These are phyloP conservation scores for Actias luna DNA, from an alignment of 2,888 invertebrate genomes.

Conservation along the genomic window DNA sequence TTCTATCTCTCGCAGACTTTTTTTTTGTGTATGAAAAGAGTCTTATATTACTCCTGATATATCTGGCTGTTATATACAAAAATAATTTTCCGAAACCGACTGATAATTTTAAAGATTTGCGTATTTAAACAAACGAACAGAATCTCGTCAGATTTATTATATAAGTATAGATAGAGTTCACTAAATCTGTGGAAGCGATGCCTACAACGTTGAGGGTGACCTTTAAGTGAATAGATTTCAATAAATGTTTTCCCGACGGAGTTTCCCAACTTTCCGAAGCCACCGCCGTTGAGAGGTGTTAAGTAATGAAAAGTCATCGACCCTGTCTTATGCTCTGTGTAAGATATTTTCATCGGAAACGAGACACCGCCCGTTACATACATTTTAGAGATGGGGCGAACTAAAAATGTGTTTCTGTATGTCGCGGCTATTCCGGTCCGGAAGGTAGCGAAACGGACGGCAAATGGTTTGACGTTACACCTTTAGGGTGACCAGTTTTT, in stretches of 20 bases:
- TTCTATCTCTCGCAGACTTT: too few species aligned
- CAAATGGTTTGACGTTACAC: background rate
- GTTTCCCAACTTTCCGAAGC: background rate
- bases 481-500: background rate
- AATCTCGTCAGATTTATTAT: too few species aligned
- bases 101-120: too few species aligned
- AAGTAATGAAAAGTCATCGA: conserved; percentile 1
- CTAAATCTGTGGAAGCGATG: background rate
- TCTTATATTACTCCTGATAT: too few species aligned
- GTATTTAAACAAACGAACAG: too few species aligned
- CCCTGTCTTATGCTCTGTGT: background rate
- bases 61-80: too few species aligned
- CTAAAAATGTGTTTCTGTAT: conserved; percentile 9
- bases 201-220: background rate
- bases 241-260: background rate
- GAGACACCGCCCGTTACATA: background rate
- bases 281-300: background rate
- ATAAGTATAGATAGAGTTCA: background rate
- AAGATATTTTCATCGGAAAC: background rate
- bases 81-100: too few species aligned
- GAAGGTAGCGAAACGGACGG: conserved; percentile 4
- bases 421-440: conserved; percentile 9
- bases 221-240: background rate
- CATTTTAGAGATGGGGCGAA: background rate
- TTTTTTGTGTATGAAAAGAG: too few species aligned